Percentiles rank a stretch among this genome's conserved stretches.
These are phyloP conservation scores for Trididemnum clinides DNA, from an alignment of 23 tunicate genomes.

Conservation along the genomic window DNA sequence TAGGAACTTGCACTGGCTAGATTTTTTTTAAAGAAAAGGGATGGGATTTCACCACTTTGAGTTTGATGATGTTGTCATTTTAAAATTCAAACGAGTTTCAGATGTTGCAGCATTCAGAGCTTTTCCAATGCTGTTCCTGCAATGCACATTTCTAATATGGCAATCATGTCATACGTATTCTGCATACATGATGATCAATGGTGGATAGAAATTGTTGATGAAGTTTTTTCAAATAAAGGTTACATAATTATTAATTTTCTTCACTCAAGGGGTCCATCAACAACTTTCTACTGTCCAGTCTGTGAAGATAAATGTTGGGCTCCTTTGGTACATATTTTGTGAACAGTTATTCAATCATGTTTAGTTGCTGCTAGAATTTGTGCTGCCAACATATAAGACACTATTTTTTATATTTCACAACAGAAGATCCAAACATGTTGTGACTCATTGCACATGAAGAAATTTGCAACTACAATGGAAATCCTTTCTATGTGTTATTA, in stretches of 20 bases:
- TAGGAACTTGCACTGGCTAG: background rate
- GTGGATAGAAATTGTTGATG: background rate
- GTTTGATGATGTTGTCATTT: background rate
- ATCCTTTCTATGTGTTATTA: background rate
- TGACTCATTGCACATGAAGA: background rate
- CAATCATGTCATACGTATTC: background rate
- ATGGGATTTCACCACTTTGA: background rate
- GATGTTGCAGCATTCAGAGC: background rate
- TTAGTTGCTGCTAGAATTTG: background rate
- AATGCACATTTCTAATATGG: background rate
- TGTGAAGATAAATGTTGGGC: constrained; percentile 23
- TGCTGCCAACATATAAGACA: background rate
- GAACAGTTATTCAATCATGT: background rate
- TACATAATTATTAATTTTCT: background rate
- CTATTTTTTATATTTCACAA: background rate
- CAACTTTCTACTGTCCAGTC: constrained; percentile 3
- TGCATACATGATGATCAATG: constrained; percentile 14
- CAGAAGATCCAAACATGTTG: constrained; percentile 1
- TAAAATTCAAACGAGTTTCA: background rate
- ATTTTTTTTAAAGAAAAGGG: background rate
- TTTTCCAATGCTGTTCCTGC: background rate
- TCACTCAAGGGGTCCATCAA: background rate
- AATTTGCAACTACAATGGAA: background rate
- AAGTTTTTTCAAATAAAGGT: background rate
- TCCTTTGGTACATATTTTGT: constrained; percentile 3